A percentile compares a stretch with the other conserved stretches of the same genome.
Evolutionary conservation across 2,113 vertebrate genomes (phyloP).

Genomic region (Leucosticte australis): DNA sequence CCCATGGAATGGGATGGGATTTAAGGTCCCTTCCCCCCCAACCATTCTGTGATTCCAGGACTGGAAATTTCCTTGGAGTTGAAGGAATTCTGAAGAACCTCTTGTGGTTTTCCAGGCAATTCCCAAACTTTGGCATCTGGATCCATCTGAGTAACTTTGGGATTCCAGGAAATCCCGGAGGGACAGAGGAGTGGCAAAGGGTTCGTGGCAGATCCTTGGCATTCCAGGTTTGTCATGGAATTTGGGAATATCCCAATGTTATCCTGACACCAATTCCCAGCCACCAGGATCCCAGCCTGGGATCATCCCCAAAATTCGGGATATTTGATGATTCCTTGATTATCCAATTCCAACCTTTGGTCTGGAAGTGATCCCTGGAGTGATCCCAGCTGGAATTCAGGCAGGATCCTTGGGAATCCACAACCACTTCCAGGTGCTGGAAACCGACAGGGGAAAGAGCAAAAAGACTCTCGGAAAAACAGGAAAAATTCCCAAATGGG

Average conservation of each 20-base stretch:
- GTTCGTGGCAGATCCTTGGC: fast-evolving
- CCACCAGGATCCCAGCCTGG: not conserved
- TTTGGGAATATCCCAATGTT: not conserved
- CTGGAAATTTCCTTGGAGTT: not conserved
- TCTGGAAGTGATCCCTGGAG: not conserved
- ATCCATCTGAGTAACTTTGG: not conserved
- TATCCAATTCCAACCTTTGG: not conserved
- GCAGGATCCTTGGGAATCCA: not conserved
- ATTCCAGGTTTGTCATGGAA: not conserved
- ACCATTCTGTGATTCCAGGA: not conserved
- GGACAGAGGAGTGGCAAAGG: no score
- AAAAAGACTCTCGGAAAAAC: not conserved
- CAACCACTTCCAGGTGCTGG: not conserved
- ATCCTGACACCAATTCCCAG: fast-evolving
- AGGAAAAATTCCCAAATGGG: not conserved
- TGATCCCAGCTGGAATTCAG: not conserved
- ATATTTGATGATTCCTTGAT: not conserved
- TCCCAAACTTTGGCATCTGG: not conserved
- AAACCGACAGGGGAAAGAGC: not conserved
- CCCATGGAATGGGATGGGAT: not conserved
- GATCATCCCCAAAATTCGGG: not conserved
- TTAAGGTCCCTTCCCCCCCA: no score
- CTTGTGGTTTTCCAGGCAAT: fast-evolving
- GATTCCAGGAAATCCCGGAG: not conserved
- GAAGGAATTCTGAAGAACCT: not conserved